phyloP scores from a whole-genome alignment of 2,797 vertebrate genomes.

The Halcyon smyrnensis region DNA sequence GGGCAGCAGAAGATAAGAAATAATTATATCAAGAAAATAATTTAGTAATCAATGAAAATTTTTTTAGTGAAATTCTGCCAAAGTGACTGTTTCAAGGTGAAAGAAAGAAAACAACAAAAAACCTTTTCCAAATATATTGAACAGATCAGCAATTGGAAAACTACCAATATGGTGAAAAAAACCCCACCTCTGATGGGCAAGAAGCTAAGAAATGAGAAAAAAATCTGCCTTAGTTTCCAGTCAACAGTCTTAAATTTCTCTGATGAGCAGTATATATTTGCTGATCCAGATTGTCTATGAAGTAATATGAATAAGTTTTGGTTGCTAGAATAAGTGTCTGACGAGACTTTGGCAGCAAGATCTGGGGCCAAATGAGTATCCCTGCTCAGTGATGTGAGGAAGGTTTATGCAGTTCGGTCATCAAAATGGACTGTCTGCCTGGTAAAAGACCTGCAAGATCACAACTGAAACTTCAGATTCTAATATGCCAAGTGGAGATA shows the following conservation, averaged over 20 bases:
- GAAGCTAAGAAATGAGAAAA: slow-evolving; percentile 19
- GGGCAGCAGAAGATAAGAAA: background rate
- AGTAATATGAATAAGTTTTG: background rate
- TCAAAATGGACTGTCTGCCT: background rate
- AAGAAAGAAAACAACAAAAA: background rate
- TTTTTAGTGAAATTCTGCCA: background rate
- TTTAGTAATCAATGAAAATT: background rate
- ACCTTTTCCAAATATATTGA: slow-evolving; percentile 26
- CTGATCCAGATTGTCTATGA: slow-evolving; percentile 12
- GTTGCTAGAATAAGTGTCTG: background rate
- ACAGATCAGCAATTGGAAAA: slow-evolving; percentile 29
- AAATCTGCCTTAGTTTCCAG: background rate
- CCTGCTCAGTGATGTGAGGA: background rate
- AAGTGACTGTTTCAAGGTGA: background rate
- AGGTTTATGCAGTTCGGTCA: background rate
- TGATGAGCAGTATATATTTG: background rate
- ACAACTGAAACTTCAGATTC: background rate
- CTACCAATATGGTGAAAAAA: slow-evolving; percentile 2
- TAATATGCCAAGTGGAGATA: background rate
- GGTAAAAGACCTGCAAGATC: background rate
- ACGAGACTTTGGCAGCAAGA: background rate
- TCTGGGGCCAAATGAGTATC: background rate
- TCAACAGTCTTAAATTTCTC: slow-evolving; percentile 20
- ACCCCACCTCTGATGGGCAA: background rate
- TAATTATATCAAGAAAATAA: background rate